phyloP scores from a whole-genome alignment of 2,888 invertebrate genomes.

The Clepsis dumicolana region DNA sequence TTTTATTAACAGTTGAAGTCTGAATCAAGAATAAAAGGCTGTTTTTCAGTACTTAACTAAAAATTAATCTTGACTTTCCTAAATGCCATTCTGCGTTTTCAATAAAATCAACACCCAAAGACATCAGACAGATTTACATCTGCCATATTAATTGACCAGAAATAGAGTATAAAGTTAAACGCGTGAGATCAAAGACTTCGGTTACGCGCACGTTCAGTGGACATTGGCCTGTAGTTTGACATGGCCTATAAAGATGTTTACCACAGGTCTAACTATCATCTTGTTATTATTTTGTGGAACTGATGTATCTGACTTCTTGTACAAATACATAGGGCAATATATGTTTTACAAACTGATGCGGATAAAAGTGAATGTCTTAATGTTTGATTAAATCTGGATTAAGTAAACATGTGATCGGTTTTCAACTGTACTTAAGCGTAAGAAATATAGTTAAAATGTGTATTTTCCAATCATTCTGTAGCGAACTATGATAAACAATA shows the following conservation, averaged over 20 bases:
- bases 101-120: conserved; percentile 15
- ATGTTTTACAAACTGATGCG: too few relatives aligned
- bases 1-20: too few relatives aligned
- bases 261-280: neutral
- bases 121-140: conserved; percentile 15
- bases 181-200: conserved; percentile 31
- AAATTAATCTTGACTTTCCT: neutral
- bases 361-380: too few relatives aligned
- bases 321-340: too few relatives aligned
- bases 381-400: too few relatives aligned
- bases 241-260: conserved; percentile 31
- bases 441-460: too few relatives aligned
- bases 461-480: too few relatives aligned
- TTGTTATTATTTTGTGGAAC: conserved; percentile 3
- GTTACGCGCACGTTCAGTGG: conserved; percentile 23
- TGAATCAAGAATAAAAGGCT: too few relatives aligned
- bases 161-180: conserved; percentile 24
- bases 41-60: too few relatives aligned
- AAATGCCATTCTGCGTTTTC: conserved; percentile 5
- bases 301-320: conserved; percentile 15
- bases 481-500: too few relatives aligned
- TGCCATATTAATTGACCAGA: conserved; percentile 31
- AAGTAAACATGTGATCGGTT: too few relatives aligned
- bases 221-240: conserved; percentile 34
- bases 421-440: too few relatives aligned